phyloP scores from a whole-genome alignment of 2,888 invertebrate species.

The Cynaeus angustus region DNA sequence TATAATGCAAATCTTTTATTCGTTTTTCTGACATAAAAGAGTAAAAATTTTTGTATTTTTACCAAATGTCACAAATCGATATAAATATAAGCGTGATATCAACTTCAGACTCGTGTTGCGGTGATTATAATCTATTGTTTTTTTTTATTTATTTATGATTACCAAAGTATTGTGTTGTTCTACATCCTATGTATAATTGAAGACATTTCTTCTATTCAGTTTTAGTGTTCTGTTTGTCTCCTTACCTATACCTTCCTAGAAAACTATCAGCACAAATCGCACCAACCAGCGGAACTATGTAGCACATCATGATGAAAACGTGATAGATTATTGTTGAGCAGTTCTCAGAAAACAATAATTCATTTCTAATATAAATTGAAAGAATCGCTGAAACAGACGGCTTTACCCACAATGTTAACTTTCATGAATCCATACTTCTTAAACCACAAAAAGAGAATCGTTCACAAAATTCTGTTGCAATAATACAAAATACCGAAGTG shows the following conservation, averaged over 20 bases:
- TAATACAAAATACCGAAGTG: slow-evolving; percentile 84
- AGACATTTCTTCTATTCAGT: too few species aligned
- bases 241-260: slow-evolving; percentile 81
- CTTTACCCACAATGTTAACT: background rate
- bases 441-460: slow-evolving; percentile 89
- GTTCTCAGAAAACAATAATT: slow-evolving; percentile 79
- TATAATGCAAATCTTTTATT: too few species aligned
- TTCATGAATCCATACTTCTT: slow-evolving; percentile 74
- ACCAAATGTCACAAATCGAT: too few species aligned
- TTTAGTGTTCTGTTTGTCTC: background rate
- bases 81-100: too few species aligned
- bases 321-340: slow-evolving; percentile 85
- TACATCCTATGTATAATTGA: too few species aligned
- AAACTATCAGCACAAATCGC: slow-evolving; percentile 87
- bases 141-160: too few species aligned
- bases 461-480: slow-evolving; percentile 90
- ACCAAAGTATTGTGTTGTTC: too few species aligned
- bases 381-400: slow-evolving; percentile 78
- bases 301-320: slow-evolving; percentile 84
- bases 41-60: too few species aligned
- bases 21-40: too few species aligned
- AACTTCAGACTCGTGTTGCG: too few species aligned
- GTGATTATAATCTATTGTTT: too few species aligned
- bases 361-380: slow-evolving; percentile 83
- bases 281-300: slow-evolving; percentile 83